phyloP scores from a whole-genome alignment of 2,888 invertebrate genomes.

The Adineta ricciae region DNA sequence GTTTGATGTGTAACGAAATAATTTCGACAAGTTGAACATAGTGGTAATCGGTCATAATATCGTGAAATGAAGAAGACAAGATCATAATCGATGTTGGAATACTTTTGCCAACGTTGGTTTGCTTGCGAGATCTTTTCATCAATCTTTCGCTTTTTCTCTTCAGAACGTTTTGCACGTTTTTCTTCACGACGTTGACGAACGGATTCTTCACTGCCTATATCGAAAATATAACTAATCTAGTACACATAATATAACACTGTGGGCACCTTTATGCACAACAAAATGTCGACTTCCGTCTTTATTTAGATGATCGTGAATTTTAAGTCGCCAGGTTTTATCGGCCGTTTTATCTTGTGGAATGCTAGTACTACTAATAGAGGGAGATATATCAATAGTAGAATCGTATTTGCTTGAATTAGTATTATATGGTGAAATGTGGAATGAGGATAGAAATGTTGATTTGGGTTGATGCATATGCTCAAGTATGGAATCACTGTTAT shows the following conservation, averaged over 20 bases:
- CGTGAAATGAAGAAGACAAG: constrained; percentile 7
- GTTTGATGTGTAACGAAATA: neutral
- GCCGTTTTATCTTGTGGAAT: neutral
- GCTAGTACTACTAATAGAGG: neutral
- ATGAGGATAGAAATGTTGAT: neutral
- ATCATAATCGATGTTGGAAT: neutral
- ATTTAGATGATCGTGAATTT: neutral
- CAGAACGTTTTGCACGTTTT: neutral
- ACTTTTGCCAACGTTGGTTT: constrained; percentile 4
- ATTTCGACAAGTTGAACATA: neutral
- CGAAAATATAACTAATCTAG: neutral
- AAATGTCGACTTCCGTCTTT: neutral
- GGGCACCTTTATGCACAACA: neutral
- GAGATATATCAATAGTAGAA: neutral
- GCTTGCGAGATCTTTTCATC: neutral
- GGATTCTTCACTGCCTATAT: neutral
- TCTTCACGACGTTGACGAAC: neutral
- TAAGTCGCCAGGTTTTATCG: neutral
- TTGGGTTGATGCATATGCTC: neutral
- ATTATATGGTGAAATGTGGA: neutral
- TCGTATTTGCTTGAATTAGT: neutral
- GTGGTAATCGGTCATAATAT: constrained; percentile 11
- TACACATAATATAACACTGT: neutral
- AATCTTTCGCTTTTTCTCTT: neutral
- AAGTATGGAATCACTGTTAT: neutral